phyloP scores from a whole-genome alignment of 2,113 vertebrate genomes.

The Paramisgurnus dabryanus region DNA sequence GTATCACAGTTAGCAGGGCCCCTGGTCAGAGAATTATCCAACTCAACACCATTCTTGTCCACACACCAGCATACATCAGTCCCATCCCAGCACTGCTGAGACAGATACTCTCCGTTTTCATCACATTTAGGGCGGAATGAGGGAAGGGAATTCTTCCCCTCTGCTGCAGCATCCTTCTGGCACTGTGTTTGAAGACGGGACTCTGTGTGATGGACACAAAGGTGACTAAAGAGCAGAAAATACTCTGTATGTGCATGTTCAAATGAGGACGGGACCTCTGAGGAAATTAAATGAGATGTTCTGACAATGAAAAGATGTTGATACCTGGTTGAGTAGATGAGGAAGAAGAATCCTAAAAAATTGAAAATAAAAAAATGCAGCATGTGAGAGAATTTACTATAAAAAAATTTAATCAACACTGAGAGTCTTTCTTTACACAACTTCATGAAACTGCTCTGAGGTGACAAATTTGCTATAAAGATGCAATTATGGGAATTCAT shows the following conservation, averaged over 20 bases:
- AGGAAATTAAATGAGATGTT: background rate
- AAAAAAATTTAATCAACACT: too few relatives aligned
- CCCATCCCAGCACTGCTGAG: constrained; percentile 83
- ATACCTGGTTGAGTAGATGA: constrained; percentile 36
- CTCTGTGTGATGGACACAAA: constrained; percentile 48
- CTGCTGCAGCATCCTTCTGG: constrained; percentile 72
- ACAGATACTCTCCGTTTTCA: constrained; percentile 79
- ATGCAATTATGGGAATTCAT: too few relatives aligned
- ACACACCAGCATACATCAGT: constrained; percentile 90
- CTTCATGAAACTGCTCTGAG: too few relatives aligned
- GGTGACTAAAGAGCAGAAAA: background rate
- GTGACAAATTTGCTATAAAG: background rate
- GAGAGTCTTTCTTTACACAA: too few relatives aligned
- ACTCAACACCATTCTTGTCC: constrained; percentile 77
- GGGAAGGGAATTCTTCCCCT: constrained; percentile 61
- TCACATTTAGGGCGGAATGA: constrained; percentile 82
- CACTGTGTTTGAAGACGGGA: constrained; percentile 76
- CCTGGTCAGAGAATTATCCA: constrained; percentile 68
- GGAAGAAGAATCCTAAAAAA: constrained; percentile 36
- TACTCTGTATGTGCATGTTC: background rate
- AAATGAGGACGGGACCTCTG: background rate
- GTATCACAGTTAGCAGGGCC: constrained; percentile 20
- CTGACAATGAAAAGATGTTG: background rate
- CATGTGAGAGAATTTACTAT: background rate
- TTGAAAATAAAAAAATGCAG: background rate